These are phyloP conservation scores for Babylonia areolata DNA, from an alignment of 1,140 invertebrate genomes.

Conservation along the genomic window DNA sequence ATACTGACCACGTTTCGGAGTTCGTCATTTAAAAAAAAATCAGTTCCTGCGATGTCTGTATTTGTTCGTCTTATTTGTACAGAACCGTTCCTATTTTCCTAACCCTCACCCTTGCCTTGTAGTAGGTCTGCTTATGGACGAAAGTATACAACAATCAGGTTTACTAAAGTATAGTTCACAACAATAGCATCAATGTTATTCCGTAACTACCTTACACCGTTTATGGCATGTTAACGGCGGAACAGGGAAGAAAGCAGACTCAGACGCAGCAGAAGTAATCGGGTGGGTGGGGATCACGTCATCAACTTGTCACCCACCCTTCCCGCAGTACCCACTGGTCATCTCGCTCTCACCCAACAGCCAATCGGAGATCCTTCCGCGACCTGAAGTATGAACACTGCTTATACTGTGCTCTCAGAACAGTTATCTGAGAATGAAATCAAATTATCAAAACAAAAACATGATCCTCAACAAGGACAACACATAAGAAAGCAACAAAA, in stretches of 20 bases:
- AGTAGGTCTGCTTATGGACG: neutral
- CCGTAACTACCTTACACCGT: slow-evolving; percentile 8
- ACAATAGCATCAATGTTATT: too few relatives aligned
- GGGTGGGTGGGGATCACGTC: slow-evolving; percentile 9
- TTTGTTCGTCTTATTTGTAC: too few relatives aligned
- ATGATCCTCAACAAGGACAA: neutral
- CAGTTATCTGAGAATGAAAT: neutral
- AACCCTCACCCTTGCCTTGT: too few relatives aligned
- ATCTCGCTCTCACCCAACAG: neutral
- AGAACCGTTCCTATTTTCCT: too few relatives aligned
- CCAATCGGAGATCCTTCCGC: neutral
- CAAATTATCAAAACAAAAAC: neutral
- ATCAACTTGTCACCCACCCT: neutral
- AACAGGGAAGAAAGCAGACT: neutral
- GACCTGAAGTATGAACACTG: neutral
- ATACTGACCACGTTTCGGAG: too few relatives aligned
- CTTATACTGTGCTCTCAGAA: neutral
- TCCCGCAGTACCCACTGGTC: neutral
- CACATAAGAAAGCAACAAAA: too few relatives aligned
- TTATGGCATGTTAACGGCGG: slow-evolving; percentile 3
- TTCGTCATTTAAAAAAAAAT: too few relatives aligned
- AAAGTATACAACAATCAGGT: neutral
- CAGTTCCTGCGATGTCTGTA: too few relatives aligned
- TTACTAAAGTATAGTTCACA: too few relatives aligned
- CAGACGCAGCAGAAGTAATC: neutral